A percentile compares a stretch with the other conserved stretches of the same genome.
These are phyloP conservation scores for Lasioglossum pauxillum DNA, from an alignment of 2,888 invertebrate genomes.

Conservation along the genomic window DNA sequence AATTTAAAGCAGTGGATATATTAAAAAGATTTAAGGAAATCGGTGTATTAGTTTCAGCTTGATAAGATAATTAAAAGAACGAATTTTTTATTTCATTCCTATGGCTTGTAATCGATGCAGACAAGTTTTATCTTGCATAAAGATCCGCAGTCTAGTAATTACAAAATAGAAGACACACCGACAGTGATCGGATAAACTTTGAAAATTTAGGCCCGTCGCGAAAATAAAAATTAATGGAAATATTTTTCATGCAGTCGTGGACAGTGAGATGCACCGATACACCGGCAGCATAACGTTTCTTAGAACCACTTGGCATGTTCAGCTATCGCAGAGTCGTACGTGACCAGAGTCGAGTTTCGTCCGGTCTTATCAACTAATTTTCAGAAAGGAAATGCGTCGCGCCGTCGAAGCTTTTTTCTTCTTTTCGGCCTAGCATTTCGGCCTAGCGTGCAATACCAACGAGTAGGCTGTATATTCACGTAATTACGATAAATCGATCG, in stretches of 20 bases:
- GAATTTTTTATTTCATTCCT: too few relatives aligned
- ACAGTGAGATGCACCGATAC: conserved; percentile 37
- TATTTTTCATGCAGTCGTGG: conserved; percentile 14
- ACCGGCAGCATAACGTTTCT: conserved; percentile 68
- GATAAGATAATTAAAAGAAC: too few relatives aligned
- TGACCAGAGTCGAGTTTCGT: conserved; percentile 71
- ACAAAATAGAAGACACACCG: neutral
- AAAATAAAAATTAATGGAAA: conserved; percentile 1
- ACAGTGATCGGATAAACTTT: neutral
- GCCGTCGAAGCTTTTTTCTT: conserved; percentile 16
- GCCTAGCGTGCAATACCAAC: neutral
- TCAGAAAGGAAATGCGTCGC: conserved; percentile 64
- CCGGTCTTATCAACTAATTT: conserved; percentile 61
- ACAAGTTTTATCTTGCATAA: too few relatives aligned
- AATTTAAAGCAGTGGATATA: too few relatives aligned
- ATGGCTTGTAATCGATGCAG: too few relatives aligned
- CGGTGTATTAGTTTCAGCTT: too few relatives aligned
- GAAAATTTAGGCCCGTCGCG: neutral
- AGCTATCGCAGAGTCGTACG: conserved; percentile 67
- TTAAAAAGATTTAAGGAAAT: too few relatives aligned
- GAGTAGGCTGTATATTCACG: neutral
- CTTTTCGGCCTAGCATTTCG: neutral
- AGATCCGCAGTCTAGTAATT: neutral
- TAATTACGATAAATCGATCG: neutral
- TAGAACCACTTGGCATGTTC: conserved; percentile 70